Conservation (phyloP, 2,888 invertebrate species). For the Malacosoma neustria region DNA sequence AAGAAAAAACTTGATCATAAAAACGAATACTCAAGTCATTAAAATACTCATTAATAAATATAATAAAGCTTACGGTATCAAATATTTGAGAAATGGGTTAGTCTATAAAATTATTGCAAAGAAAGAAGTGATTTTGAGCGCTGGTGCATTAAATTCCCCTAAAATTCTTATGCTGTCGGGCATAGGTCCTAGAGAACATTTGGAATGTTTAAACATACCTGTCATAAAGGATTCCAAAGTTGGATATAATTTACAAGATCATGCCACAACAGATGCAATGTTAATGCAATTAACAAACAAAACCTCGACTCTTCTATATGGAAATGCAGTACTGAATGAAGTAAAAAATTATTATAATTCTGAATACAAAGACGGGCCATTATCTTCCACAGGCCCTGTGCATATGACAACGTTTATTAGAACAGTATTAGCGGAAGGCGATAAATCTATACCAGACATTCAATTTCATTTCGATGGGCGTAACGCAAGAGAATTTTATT, state of each 20-base stretch:
- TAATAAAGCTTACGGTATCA: slow-evolving; percentile 37
- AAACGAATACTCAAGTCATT: slow-evolving; percentile 66
- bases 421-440: slow-evolving; percentile 66
- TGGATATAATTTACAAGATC: slow-evolving; percentile 84
- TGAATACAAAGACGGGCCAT: slow-evolving; percentile 41
- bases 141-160: slow-evolving; percentile 75
- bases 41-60: slow-evolving; percentile 67
- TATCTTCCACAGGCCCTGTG: slow-evolving; percentile 71
- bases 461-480: slow-evolving; percentile 77
- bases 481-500: slow-evolving; percentile 68
- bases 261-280: slow-evolving; percentile 71
- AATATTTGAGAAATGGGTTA: slow-evolving; percentile 29
- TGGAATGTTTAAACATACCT: slow-evolving; percentile 55
- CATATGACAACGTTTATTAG: slow-evolving; percentile 75
- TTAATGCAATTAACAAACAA: slow-evolving; percentile 68
- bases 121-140: slow-evolving; percentile 77
- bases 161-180: slow-evolving; percentile 78
- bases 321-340: slow-evolving; percentile 40
- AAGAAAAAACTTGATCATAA: slow-evolving; percentile 59
- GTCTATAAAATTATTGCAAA: slow-evolving; percentile 35
- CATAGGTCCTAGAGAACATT: slow-evolving; percentile 72
- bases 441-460: slow-evolving; percentile 75
- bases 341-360: slow-evolving; percentile 44
- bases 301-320: slow-evolving; percentile 54
- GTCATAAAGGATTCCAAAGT: slow-evolving; percentile 78